A percentile compares a stretch with the other conserved stretches of the same genome.
Conservation (phyloP, 2,888 invertebrate species). For the Thysanoteuthis rhombus region DNA sequence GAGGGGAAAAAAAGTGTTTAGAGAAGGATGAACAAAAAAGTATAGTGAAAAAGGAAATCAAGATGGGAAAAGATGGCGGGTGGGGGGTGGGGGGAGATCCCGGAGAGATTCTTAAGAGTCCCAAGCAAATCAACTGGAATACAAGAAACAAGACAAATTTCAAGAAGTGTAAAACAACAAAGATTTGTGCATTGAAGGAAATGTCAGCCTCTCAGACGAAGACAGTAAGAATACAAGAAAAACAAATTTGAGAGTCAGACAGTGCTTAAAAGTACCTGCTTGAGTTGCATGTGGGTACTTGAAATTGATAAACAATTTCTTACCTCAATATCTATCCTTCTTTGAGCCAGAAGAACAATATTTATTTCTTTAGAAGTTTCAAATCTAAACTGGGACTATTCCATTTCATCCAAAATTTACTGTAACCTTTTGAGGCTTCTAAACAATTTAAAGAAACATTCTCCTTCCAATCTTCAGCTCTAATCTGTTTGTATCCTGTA, state of each 20-base stretch:
- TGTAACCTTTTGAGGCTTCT: background rate
- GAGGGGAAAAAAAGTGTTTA: no score
- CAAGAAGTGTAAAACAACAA: background rate
- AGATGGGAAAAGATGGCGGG: no score
- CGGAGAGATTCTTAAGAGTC: background rate
- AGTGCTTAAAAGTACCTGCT: background rate
- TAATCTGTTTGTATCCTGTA: background rate
- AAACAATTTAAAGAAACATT: background rate
- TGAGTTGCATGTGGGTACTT: background rate
- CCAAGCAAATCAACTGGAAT: background rate
- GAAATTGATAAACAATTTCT: background rate
- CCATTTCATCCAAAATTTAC: background rate
- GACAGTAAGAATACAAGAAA: background rate
- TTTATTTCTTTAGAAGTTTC: background rate
- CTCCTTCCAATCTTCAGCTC: background rate
- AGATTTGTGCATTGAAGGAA: background rate
- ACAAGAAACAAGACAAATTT: background rate
- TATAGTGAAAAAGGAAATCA: no score
- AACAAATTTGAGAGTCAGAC: background rate
- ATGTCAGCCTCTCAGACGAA: background rate
- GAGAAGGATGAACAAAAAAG: no score
- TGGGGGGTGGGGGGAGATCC: no score
- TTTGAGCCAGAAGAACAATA: background rate
- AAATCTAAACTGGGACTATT: background rate
- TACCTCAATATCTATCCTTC: background rate